phyloP scores from a whole-genome alignment of 2,113 vertebrate genomes.

The Tenebrosternarchus preto region DNA sequence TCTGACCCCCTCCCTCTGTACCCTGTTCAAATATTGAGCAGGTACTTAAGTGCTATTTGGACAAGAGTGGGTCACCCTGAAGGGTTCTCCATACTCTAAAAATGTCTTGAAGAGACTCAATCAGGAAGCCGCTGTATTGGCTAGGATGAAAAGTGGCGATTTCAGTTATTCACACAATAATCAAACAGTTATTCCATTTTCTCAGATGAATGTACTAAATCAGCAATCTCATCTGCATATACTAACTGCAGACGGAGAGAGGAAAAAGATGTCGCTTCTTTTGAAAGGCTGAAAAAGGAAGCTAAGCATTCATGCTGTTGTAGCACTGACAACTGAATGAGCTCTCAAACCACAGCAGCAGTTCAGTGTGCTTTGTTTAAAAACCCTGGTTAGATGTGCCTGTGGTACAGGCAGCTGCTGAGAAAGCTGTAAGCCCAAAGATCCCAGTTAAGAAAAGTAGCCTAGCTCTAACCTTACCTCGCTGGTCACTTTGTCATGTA shows the following conservation, averaged over 20 bases:
- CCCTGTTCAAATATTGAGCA: slow-evolving; percentile 82
- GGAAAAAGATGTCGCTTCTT: background rate
- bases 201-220: slow-evolving; percentile 46
- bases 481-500: too few relatives aligned
- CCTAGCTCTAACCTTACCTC: too few relatives aligned
- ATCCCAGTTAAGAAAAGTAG: too few relatives aligned
- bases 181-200: slow-evolving; percentile 76
- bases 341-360: background rate
- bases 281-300: background rate
- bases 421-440: too few relatives aligned
- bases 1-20: slow-evolving; percentile 56
- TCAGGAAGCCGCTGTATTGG: slow-evolving; percentile 64
- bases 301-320: background rate
- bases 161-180: slow-evolving; percentile 73
- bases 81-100: slow-evolving; percentile 77
- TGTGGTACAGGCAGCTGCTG: too few relatives aligned
- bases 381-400: background rate
- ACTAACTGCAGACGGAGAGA: slow-evolving; percentile 56
- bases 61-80: slow-evolving; percentile 80
- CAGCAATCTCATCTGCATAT: slow-evolving; percentile 60
- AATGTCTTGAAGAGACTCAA: slow-evolving; percentile 75
- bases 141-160: slow-evolving; percentile 67
- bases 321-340: background rate
- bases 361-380: background rate
- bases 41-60: slow-evolving; percentile 83